Base-by-base conservation (phyloP, 2,113 vertebrate genomes). In the Caranx melampygus region DNA sequence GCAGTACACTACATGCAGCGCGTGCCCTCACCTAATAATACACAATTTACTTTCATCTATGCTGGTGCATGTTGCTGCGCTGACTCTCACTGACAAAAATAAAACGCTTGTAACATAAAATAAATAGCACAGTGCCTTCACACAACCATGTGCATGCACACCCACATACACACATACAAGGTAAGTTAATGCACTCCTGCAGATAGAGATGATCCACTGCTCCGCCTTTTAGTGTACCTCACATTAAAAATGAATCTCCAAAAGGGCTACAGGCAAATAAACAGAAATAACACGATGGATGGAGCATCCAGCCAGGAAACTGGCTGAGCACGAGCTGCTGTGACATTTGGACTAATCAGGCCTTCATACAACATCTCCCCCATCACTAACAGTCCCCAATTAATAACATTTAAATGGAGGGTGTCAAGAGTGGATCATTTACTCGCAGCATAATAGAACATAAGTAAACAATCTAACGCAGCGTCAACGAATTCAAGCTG, bases 161-260 rank as follows among this genome's bases (percentile, higher is more conserved):
- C 72, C 35, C 67, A 69, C 73, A 57, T 6, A 62, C 47, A 72
- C 55, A 62, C 66, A 61, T 62, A 42, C 11, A 40, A 78, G 70
- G 18, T 69, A 61, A 79, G 77, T 87, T 82, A 76, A 88, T 35
- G 52, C 65, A 21, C 83, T 84, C 59, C 55, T 80, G 85, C 73
- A 67, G 82, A 70, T 26, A 49, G 57, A 83, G 85, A 83, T 52
- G 78, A 86, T 72, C 72, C 66, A 47, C 58, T 52, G 21, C 59
- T 55, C 31, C 47, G 18, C 69, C 78, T 84, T 82, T 88, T 55
- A 84, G 70, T 21, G 15, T 64, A 85, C 47, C 80, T 89, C 68
- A 61, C 78, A 85, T 90, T 89, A 87, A 79, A 87, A 89, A 88
- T 81, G 44, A 64, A 85, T 77, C 60, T 74, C 40, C 31, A 65